These are phyloP conservation scores for Stictocephala bisonia DNA, from an alignment of 2,888 invertebrate genomes.

Conservation along the genomic window DNA sequence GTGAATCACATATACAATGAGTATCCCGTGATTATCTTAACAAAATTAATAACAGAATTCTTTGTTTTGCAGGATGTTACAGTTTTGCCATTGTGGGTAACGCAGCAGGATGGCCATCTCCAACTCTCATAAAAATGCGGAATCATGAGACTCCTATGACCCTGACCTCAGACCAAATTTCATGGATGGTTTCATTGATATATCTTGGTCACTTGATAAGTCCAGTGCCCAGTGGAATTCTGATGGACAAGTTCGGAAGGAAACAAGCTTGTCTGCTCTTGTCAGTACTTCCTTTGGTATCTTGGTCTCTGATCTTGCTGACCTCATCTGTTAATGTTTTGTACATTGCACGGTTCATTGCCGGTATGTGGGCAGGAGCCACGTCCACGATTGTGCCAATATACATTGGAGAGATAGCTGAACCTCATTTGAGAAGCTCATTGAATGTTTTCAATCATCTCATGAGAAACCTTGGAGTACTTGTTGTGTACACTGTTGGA, in stretches of 20 bases:
- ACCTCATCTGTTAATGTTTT: conserved; percentile 49
- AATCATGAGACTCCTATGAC: conserved; percentile 49
- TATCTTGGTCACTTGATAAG: conserved; percentile 57
- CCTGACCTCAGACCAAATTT: conserved; percentile 52
- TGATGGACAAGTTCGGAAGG: conserved; percentile 55
- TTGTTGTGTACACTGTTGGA: conserved; percentile 55
- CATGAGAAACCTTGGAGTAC: conserved; percentile 56
- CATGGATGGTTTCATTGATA: conserved; percentile 58
- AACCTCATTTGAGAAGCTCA: conserved; percentile 56
- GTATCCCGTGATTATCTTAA: too few relatives aligned
- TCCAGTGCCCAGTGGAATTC: conserved; percentile 55
- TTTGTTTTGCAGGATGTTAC: conserved; percentile 44
- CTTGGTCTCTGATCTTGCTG: conserved; percentile 55
- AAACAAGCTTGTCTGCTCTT: conserved; percentile 52
- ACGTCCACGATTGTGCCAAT: conserved; percentile 57
- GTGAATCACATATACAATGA: too few relatives aligned
- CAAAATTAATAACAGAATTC: too few relatives aligned
- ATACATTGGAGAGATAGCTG: conserved; percentile 58
- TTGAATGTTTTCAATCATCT: conserved; percentile 57
- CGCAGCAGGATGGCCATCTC: conserved; percentile 55
- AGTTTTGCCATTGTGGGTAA: conserved; percentile 50
- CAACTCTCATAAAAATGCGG: conserved; percentile 50
- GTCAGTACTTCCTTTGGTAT: conserved; percentile 52
- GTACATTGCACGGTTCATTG: conserved; percentile 56
- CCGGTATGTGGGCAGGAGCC: conserved; percentile 56